A percentile compares a stretch with the other conserved stretches of the same genome.
These are phyloP conservation scores for Agrotis exclamationis DNA, from an alignment of 2,888 invertebrate genomes.

Conservation along the genomic window DNA sequence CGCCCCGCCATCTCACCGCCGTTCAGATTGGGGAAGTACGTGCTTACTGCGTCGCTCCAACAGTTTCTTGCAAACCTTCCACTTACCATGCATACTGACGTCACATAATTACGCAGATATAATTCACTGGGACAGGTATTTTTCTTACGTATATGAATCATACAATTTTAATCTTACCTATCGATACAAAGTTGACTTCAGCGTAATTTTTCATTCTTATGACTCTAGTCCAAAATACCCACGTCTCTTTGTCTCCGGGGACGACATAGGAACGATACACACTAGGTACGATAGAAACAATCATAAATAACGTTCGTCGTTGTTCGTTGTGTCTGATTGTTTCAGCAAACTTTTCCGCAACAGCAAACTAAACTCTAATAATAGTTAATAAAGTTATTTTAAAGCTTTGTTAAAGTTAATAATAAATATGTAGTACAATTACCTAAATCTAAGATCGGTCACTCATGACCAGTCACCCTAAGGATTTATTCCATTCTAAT, in stretches of 20 bases:
- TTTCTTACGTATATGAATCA: slow-evolving; percentile 69
- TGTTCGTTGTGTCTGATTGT: neutral
- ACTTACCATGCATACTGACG: slow-evolving; percentile 74
- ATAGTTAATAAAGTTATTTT: neutral
- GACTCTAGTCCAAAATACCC: slow-evolving; percentile 1
- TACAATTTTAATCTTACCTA: slow-evolving; percentile 14
- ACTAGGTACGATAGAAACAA: slow-evolving; percentile 6
- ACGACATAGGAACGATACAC: neutral
- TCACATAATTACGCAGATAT: slow-evolving; percentile 70
- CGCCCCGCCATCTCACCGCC: slow-evolving; percentile 74
- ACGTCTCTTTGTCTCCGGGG: neutral
- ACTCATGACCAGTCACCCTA: no score
- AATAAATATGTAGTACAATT: no score
- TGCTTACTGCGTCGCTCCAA: slow-evolving; percentile 73
- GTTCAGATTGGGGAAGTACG: slow-evolving; percentile 84
- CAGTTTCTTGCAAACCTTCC: slow-evolving; percentile 72
- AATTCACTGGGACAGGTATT: slow-evolving; percentile 57
- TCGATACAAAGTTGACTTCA: slow-evolving; percentile 14
- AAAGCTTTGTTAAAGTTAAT: no score
- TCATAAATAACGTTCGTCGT: no score
- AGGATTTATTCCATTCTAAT: no score
- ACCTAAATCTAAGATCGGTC: no score
- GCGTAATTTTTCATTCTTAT: slow-evolving; percentile 15
- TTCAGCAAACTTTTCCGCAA: neutral
- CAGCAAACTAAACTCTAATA: neutral